Evolutionary conservation across 2,888 invertebrate species (phyloP).

Genomic region (Eucera pruinosa): DNA sequence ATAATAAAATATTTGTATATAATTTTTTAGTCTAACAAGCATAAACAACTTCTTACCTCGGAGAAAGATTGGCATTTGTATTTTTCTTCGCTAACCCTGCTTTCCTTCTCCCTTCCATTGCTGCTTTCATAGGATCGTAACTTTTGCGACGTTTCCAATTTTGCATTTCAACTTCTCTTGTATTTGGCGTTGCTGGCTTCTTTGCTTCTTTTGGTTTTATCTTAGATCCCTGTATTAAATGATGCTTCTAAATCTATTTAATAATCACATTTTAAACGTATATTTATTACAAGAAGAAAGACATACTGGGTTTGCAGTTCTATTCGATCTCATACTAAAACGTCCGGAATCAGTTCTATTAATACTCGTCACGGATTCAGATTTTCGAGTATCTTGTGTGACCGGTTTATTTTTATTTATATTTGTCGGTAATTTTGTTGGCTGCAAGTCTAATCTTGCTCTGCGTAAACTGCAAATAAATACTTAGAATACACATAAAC

Average conservation of each 20-base stretch:
- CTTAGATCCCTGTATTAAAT: conserved; percentile 65
- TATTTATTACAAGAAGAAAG: neutral
- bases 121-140: conserved; percentile 97
- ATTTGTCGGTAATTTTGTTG: conserved; percentile 84
- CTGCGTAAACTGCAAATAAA: conserved; percentile 86
- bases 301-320: conserved; percentile 67
- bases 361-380: conserved; percentile 70
- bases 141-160: conserved; percentile 98
- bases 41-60: conserved; percentile 73
- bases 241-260: neutral
- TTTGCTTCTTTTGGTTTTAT: conserved; percentile 74
- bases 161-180: conserved; percentile 93
- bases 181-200: conserved; percentile 85
- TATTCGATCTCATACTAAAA: conserved; percentile 72
- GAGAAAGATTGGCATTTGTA: conserved; percentile 74
- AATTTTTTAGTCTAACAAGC: conserved; percentile 4
- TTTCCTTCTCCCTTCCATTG: conserved; percentile 92
- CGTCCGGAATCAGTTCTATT: conserved; percentile 78
- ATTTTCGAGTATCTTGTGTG: conserved; percentile 63
- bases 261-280: neutral
- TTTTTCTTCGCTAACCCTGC: conserved; percentile 78
- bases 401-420: conserved; percentile 83
- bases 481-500: neutral
- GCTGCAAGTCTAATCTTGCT: conserved; percentile 87
- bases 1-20: conserved; percentile 35